Base-by-base conservation (phyloP, 1,140 invertebrate genomes). In the Drosophila insularis region DNA sequence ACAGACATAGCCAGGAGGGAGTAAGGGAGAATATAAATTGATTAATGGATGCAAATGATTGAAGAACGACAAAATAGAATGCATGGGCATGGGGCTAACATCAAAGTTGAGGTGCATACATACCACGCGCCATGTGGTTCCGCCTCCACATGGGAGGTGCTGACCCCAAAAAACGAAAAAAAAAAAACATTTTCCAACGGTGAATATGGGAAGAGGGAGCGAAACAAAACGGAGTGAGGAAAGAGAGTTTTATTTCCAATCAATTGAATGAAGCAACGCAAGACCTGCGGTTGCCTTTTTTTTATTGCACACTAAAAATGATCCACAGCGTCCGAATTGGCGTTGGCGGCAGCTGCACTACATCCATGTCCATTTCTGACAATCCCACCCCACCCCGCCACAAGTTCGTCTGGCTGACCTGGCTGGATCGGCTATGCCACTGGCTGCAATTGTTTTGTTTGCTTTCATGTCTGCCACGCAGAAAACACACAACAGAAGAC, bases 11-110 rank as follows among this genome's bases (percentile, higher is more conserved):
- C 58, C 39, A 71, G n/a, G 54, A 40, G 63, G 19, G 46, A 21
- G 8, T 7, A 10, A 62, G 27, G 37, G 63, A 54, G 71, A 68
- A 70, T 63, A 69, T 66, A 82, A 86, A 82, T 90, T 90, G 86
- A 90, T 90, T 90, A 90, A 90, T 90, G 86, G 80, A 90, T 90
- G 87, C 76, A 81, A 81, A 76, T 89, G 85, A 89, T 89, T 89
- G 84, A 80, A 68, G 65, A 89, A 82, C 70, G 80, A 69, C 85
- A 78, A 72, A 70, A 56, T 74, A 77, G 69, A 86, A 76, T 56
- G 50, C 40, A 76, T 53, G 61, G 50, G 27, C 27, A 65, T 66
- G 53, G 54, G 61, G 58, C 35, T 56, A 66, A 89, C 84, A 84
- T 89, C 80, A 89, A 89, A 89, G 84, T 73, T 66, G 58, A 76